phyloP scores from a whole-genome alignment of 2,113 vertebrate species.

The Dermatemys mawii region DNA sequence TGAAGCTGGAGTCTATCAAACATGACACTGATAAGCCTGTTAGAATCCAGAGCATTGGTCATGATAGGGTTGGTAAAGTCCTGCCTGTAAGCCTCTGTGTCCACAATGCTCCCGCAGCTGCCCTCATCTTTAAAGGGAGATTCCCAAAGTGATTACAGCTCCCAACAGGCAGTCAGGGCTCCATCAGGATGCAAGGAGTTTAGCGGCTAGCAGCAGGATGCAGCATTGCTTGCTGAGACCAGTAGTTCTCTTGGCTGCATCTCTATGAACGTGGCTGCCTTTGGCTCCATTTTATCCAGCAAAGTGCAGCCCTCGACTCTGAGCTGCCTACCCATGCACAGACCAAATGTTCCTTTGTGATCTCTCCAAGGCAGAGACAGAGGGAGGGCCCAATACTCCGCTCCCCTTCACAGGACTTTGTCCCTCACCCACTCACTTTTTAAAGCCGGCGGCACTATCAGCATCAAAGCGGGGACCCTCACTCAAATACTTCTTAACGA shows the following conservation, averaged over 20 bases:
- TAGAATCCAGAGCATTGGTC: background rate
- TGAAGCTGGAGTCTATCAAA: background rate
- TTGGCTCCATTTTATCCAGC: background rate
- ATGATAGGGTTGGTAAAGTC: background rate
- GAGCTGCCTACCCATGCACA: background rate
- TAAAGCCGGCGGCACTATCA: constrained; percentile 44
- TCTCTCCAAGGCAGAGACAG: background rate
- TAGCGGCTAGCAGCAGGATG: background rate
- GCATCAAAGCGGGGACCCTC: constrained; percentile 52
- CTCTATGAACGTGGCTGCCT: background rate
- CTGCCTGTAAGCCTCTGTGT: background rate
- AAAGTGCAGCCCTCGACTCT: background rate
- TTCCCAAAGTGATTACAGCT: background rate
- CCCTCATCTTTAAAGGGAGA: no score
- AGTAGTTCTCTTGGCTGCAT: background rate
- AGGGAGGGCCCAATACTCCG: background rate
- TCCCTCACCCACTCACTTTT: constrained; percentile 50
- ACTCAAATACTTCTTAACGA: constrained; percentile 58
- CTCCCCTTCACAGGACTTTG: background rate
- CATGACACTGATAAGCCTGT: background rate
- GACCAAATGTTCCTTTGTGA: background rate
- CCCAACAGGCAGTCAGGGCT: background rate
- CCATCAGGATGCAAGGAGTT: background rate
- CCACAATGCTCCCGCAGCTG: background rate
- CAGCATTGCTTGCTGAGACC: background rate